A percentile compares a stretch with the other conserved stretches of the same genome.
These are phyloP conservation scores for Itoplectis maculator DNA, from an alignment of 2,888 invertebrate species.

Conservation along the genomic window DNA sequence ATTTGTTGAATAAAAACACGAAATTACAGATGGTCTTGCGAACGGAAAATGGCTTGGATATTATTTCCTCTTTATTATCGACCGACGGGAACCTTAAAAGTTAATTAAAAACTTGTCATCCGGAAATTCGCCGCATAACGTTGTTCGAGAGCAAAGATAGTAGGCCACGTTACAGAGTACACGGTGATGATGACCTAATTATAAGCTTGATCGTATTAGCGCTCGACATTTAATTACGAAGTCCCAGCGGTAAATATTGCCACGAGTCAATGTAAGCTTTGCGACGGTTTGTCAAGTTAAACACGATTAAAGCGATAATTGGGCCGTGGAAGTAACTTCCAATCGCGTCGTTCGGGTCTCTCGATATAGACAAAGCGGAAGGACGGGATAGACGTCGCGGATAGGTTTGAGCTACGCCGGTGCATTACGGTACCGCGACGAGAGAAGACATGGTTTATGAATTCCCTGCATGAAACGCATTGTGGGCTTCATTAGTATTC, in stretches of 20 bases:
- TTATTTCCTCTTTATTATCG: not conserved
- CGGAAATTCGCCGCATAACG: too few relatives aligned
- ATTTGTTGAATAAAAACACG: too few relatives aligned
- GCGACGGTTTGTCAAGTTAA: not conserved
- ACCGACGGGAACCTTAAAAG: not conserved
- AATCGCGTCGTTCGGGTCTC: not conserved
- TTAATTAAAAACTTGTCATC: too few relatives aligned
- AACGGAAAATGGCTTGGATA: not conserved
- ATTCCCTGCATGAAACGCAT: conserved; percentile 76
- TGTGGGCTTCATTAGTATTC: conserved; percentile 79
- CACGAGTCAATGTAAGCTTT: not conserved
- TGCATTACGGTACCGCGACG: conserved; percentile 22
- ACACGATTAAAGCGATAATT: not conserved
- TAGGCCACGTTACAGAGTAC: not conserved
- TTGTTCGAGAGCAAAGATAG: too few relatives aligned
- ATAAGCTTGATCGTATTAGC: not conserved
- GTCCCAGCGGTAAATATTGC: not conserved
- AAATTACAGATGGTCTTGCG: too few relatives aligned
- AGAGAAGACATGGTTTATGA: conserved; percentile 71
- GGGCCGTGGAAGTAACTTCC: not conserved
- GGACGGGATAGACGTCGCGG: not conserved
- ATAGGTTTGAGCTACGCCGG: conserved; percentile 11
- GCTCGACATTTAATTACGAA: not conserved
- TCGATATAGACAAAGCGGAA: conserved; percentile 14
- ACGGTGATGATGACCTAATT: not conserved